phyloP scores from a whole-genome alignment of 2,888 invertebrate genomes.

The Chalcosyrphus nemorum region DNA sequence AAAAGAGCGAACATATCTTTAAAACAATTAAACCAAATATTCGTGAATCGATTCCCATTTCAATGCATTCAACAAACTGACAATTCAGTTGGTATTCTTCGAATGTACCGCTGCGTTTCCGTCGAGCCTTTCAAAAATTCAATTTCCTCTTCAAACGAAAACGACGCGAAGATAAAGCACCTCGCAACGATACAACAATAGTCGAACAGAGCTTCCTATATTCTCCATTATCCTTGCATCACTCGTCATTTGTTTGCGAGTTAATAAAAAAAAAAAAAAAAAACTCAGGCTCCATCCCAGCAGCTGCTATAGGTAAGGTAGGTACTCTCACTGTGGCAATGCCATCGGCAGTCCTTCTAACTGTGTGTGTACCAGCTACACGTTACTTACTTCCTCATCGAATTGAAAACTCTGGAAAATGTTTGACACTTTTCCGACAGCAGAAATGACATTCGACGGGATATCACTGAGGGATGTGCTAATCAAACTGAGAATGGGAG shows the following conservation, averaged over 20 bases:
- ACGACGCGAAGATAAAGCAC: constrained; percentile 39
- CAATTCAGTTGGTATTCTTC: constrained; percentile 6
- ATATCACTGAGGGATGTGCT: constrained; percentile 33
- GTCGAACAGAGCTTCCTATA: constrained; percentile 18
- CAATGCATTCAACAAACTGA: background rate
- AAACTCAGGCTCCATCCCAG: background rate
- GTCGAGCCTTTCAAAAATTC: constrained; percentile 45
- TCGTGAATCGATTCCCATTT: constrained; percentile 1
- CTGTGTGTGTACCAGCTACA: constrained; percentile 19
- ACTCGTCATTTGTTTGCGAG: constrained; percentile 42
- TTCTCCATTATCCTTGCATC: constrained; percentile 30
- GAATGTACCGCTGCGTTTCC: constrained; percentile 9
- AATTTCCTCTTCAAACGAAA: constrained; percentile 45
- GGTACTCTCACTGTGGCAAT: background rate
- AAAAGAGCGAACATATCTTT: background rate
- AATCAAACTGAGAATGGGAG: constrained; percentile 25
- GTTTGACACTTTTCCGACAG: constrained; percentile 56
- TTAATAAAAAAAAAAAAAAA: constrained; percentile 20
- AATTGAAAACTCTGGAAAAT: constrained; percentile 48
- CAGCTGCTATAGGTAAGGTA: background rate
- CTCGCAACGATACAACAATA: constrained; percentile 22
- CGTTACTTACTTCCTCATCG: constrained; percentile 38
- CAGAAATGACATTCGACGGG: constrained; percentile 41
- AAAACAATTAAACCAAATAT: constrained; percentile 20
- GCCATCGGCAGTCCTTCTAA: background rate